phyloP scores from a whole-genome alignment of 2,888 invertebrate species.

The Tenodera sinensis region DNA sequence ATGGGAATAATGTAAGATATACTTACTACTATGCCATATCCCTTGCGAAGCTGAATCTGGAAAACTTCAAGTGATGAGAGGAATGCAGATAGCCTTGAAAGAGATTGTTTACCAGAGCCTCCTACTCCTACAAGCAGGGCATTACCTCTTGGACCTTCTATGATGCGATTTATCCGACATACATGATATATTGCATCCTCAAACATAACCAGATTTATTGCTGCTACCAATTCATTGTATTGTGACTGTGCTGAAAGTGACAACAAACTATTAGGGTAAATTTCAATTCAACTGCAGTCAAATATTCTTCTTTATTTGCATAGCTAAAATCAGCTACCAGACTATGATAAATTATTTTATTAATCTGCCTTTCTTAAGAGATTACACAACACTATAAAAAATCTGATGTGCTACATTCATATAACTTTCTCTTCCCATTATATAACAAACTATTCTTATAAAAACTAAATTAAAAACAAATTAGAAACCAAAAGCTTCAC shows the following conservation, averaged over 20 bases:
- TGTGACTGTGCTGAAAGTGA: slow-evolving; percentile 58
- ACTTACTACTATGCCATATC: slow-evolving; percentile 61
- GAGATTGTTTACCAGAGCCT: slow-evolving; percentile 90
- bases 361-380: too few species aligned
- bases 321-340: too few species aligned
- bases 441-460: too few species aligned
- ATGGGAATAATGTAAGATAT: slow-evolving; percentile 59
- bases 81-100: slow-evolving; percentile 83
- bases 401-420: too few species aligned
- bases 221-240: slow-evolving; percentile 85
- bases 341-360: too few species aligned
- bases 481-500: too few species aligned
- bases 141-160: slow-evolving; percentile 89
- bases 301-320: too few species aligned
- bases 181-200: slow-evolving; percentile 94
- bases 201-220: slow-evolving; percentile 91
- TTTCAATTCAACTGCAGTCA: too few species aligned
- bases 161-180: slow-evolving; percentile 79
- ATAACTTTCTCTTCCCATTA: too few species aligned
- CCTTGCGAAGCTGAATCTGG: slow-evolving; percentile 87
- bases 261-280: not conserved
- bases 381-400: too few species aligned
- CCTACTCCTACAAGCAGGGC: slow-evolving; percentile 91
- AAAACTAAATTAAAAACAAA: too few species aligned
- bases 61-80: slow-evolving; percentile 90